Conservation (phyloP, 2,113 vertebrate genomes). For the Microtus pennsylvanicus region DNA sequence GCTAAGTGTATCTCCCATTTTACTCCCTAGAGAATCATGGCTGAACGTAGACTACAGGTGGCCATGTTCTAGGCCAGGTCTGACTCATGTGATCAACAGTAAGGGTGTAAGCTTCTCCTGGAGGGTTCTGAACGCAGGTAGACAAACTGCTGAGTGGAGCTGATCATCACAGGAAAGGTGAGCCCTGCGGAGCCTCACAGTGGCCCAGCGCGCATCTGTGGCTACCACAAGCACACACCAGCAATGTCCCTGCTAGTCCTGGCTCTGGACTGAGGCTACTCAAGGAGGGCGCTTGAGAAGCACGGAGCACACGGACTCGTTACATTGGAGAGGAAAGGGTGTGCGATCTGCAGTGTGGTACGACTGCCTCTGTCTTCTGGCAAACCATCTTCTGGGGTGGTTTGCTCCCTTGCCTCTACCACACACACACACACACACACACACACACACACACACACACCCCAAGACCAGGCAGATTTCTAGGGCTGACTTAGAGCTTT, state of each 20-base stretch:
- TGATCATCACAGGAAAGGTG: background rate
- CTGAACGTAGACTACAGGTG: background rate
- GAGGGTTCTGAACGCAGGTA: background rate
- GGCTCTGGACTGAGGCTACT: background rate
- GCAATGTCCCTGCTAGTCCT: background rate
- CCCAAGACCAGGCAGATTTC: background rate
- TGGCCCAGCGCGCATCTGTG: background rate
- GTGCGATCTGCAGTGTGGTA: background rate
- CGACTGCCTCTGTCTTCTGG: background rate
- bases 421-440: background rate
- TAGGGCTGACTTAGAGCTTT: background rate
- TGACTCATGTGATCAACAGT: background rate
- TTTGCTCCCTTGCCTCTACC: background rate
- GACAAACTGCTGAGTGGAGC: background rate
- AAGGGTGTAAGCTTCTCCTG: background rate
- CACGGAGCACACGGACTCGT: fast-evolving
- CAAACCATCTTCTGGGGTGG: background rate
- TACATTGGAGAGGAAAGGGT: background rate
- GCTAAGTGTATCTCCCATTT: too few relatives aligned
- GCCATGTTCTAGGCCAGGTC: background rate
- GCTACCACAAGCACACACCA: background rate
- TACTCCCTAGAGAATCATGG: background rate
- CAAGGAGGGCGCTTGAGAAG: background rate
- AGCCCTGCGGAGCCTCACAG: background rate
- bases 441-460: background rate